These are phyloP conservation scores for Pachypsylla venusta DNA, from an alignment of 1,140 invertebrate genomes.

Conservation along the genomic window DNA sequence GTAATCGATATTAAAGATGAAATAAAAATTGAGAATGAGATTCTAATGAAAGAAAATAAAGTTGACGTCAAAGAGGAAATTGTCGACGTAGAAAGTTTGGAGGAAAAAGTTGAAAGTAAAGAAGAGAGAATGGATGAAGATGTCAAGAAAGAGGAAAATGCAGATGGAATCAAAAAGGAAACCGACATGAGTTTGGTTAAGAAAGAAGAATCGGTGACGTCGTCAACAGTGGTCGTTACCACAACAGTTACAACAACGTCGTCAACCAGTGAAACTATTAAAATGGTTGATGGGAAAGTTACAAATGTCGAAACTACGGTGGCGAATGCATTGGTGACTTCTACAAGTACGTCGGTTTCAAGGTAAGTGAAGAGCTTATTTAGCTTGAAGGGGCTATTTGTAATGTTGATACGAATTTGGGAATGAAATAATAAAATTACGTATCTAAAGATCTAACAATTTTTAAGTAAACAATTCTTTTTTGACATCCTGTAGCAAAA, in stretches of 20 bases:
- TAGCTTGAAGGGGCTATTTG: no score
- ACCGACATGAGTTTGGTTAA: no score
- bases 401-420: no score
- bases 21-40: constrained; percentile 16
- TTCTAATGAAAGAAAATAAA: constrained; percentile 14
- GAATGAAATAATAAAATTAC: no score
- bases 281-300: constrained; percentile 29
- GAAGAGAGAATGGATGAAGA: constrained; percentile 21
- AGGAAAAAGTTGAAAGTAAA: constrained; percentile 17
- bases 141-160: no score
- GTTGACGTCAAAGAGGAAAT: constrained; percentile 18
- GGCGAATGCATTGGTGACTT: not conserved
- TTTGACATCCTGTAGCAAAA: no score
- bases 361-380: not conserved
- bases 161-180: no score
- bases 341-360: not conserved
- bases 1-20: constrained; percentile 9
- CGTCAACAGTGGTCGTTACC: constrained; percentile 25
- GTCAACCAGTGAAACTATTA: constrained; percentile 28
- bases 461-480: no score
- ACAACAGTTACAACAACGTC: constrained; percentile 31
- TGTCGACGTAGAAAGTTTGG: not conserved
- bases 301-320: not conserved
- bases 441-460: no score
- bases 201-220: no score